Percentiles rank a stretch among this genome's conserved stretches.
These are phyloP conservation scores for Unio delphinus DNA, from an alignment of 2,888 invertebrate species.

Conservation along the genomic window DNA sequence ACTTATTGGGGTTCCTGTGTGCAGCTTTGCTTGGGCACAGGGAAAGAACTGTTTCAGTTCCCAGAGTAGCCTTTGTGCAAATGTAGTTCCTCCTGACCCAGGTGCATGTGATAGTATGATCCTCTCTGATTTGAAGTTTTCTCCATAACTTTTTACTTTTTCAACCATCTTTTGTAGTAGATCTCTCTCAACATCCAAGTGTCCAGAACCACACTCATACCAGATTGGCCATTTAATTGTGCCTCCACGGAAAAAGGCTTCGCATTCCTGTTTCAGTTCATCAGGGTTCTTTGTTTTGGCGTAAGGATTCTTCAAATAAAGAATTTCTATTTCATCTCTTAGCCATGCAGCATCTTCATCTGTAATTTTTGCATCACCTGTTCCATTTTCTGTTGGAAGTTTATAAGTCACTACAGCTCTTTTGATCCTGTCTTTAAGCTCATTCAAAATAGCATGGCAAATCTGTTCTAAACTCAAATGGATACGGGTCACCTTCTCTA, in stretches of 20 bases:
- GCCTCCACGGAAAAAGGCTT: constrained; percentile 42
- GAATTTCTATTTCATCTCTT: constrained; percentile 24
- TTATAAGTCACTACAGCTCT: background rate
- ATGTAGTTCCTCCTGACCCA: constrained; percentile 31
- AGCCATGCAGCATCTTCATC: constrained; percentile 20
- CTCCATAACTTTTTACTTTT: constrained; percentile 1
- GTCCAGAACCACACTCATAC: constrained; percentile 31
- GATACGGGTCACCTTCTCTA: background rate
- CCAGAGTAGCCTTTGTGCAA: constrained; percentile 30
- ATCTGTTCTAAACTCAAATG: constrained; percentile 11
- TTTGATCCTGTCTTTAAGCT: constrained; percentile 3
- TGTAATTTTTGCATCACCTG: constrained; percentile 7
- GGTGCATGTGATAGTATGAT: constrained; percentile 26
- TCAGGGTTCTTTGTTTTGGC: constrained; percentile 12
- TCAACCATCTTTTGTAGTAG: constrained; percentile 8
- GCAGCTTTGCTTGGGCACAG: constrained; percentile 21
- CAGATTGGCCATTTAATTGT: constrained; percentile 40
- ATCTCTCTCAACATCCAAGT: constrained; percentile 38
- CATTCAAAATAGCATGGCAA: constrained; percentile 10
- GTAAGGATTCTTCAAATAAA: constrained; percentile 16
- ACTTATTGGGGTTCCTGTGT: constrained; percentile 3
- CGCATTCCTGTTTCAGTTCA: constrained; percentile 28
- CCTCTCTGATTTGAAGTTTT: constrained; percentile 9
- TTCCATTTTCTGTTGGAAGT: constrained; percentile 11
- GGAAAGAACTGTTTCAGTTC: constrained; percentile 16